Evolutionary conservation across 2,797 vertebrate genomes (phyloP), one percentile per base, ranked within the genome.

Genomic region (Scolopax rusticola): DNA sequence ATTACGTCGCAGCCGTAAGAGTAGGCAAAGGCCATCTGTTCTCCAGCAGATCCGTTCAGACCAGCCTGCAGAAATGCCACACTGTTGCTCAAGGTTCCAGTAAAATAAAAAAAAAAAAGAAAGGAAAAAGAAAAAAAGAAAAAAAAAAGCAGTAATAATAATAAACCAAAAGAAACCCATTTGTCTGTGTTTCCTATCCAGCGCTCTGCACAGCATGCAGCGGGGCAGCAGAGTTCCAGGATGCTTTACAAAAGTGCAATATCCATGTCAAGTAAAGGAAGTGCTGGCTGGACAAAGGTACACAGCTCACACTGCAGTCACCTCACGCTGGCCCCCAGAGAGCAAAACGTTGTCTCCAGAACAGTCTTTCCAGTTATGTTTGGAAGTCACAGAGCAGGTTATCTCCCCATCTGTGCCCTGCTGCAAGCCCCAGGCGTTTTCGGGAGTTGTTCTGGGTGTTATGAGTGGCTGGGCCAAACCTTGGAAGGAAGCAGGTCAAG

Each of bases 201-300:
- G 92, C 93, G 65, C 93, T 95, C 95, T 95, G 96, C 88, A 91
- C 88, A 76, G 87, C 93, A 96, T 95, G 95, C 91, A 91, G 92
- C 15, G 33, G 95, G 94, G 89, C 91, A 94, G 93, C 88, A 95
- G 91, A 95, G 90, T 89, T 93, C 95, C 79, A 94, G 73, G 94
- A 92, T 95, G 91, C 89, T 96, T 95, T 95, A 92, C 51, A 87
- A 93, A 95, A 96, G 95, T 96, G 96, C 94, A 96, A 96, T 95
- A 91, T 95, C 94, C 77, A 91, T 78, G 89, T 95, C 90, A 95
- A 97, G 92, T 96, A 96, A 88, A 93, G 86, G 83, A 94, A 94
- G 89, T 90, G 93, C 93, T 95, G 93, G 96, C 83, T 93, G 93
- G 95, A 96, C 82, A 79, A 80, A 95, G 79, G 91, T 90, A 85